Conservation (phyloP, 2,797 vertebrate genomes). For the Aldrovandia affinis region DNA sequence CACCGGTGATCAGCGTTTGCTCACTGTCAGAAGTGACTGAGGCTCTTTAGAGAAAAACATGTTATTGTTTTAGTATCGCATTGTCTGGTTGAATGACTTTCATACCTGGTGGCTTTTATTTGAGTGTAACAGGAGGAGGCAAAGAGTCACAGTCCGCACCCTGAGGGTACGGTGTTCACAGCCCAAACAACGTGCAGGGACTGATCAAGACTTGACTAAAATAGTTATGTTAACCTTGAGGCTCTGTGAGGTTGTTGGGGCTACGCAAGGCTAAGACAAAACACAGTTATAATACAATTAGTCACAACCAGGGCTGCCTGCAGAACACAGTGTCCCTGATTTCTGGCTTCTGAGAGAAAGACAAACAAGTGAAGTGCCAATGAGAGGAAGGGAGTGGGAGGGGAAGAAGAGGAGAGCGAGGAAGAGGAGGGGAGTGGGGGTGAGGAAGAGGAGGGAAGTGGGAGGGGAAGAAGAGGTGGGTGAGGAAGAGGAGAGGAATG, state of each 20-base stretch:
- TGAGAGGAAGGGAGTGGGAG: background rate
- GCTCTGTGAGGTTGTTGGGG: background rate
- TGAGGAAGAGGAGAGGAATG: too few relatives aligned
- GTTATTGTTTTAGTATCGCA: background rate
- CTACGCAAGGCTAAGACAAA: background rate
- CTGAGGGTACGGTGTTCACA: background rate
- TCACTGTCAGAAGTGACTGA: background rate
- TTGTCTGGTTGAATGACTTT: constrained; percentile 3
- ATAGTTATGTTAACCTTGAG: background rate
- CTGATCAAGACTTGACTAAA: too few relatives aligned
- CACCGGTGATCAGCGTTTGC: background rate
- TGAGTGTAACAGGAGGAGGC: background rate
- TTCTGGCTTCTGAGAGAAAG: background rate
- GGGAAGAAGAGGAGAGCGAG: too few relatives aligned
- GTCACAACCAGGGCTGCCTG: background rate
- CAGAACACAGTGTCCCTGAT: background rate
- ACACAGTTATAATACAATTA: background rate
- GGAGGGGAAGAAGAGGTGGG: background rate
- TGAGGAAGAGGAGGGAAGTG: background rate
- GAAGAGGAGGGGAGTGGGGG: too few relatives aligned
- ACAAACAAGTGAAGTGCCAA: constrained; percentile 7
- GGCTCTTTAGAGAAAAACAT: background rate
- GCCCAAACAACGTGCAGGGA: background rate
- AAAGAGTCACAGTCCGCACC: background rate
- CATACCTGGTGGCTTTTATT: background rate